Base-by-base conservation (phyloP, 2,113 vertebrate genomes). In the Lathamus discolor region DNA sequence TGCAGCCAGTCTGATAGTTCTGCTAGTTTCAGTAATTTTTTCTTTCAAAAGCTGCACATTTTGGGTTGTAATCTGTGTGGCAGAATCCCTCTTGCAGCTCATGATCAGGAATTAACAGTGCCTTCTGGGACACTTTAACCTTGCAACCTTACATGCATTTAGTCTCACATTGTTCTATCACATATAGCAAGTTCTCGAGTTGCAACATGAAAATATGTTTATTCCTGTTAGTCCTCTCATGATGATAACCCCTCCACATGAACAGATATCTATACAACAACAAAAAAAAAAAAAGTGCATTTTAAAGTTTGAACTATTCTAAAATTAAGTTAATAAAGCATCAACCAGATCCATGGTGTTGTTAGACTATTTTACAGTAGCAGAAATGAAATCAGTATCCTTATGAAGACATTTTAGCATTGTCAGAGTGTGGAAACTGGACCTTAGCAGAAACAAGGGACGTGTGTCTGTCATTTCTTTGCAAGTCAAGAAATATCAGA, bases 101-200 rank as follows among this genome's bases (percentile, higher is more conserved):
- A 3, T 15, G 49, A 19, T 59, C 51, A 55, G 35, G 68, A 37
- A 84, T 59, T 49, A 81, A 63, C 33, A 17, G 8, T 77, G 51
- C 17, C 48, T 92, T 54, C 37, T 5, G 4, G 66, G 23, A 35
- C 15, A 15, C 3, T 69, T 88, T 33, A 35, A 46, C 43, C 52
- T 76, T 48, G 51, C 5, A 66, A 48, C 33, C 27, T 72, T 51
- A 19, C 0, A 0, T 46, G 17, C 39, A 31, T 66, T 80, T 55
- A 11, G 17, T 48, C 28, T 69, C 48, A 63, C 20, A 11, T 6
- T 2, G 3, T 16, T 41, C 54, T 69, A 70, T 64, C 18, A 51
- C 54, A 74, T 9, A 17, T 23, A 37, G 25, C 22, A 31, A 74
- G 24, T 63, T 89, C 73, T 54, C 24, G 54, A 54, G 9, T n/a